These are phyloP conservation scores for Coregonus sp. DNA, from an alignment of 2,797 vertebrate species.

Conservation along the genomic window DNA sequence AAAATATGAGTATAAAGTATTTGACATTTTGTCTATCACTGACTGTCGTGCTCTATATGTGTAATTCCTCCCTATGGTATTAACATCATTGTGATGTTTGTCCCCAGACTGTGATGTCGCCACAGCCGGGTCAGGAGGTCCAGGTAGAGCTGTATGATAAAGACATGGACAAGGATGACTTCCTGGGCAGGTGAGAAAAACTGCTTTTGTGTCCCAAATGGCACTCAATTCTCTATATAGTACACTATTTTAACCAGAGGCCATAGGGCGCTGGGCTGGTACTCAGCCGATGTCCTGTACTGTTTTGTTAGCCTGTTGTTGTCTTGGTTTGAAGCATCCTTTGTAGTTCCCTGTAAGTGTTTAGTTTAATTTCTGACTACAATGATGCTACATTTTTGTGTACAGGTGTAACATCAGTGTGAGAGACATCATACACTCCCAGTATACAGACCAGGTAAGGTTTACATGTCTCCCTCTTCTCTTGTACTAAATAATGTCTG, in stretches of 20 bases:
- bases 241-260: background rate
- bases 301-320: background rate
- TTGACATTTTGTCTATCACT: too few species aligned
- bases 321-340: background rate
- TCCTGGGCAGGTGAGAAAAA: constrained; percentile 82
- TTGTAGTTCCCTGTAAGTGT: background rate
- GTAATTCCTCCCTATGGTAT: background rate
- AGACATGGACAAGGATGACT: constrained; percentile 90
- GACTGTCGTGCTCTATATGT: too few species aligned
- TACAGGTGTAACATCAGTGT: constrained; percentile 79
- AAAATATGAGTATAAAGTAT: too few species aligned
- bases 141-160: constrained; percentile 87
- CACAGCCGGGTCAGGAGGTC: constrained; percentile 79
- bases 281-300: background rate
- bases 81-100: background rate
- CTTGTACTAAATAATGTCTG: background rate
- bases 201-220: background rate
- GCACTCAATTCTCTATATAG: background rate
- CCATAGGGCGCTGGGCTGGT: background rate
- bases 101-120: constrained; percentile 77
- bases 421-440: constrained; percentile 73
- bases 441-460: constrained; percentile 81
- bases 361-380: background rate
- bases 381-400: constrained; percentile 13
- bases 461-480: background rate